phyloP scores from a whole-genome alignment of 2,888 invertebrate genomes.

The Arrhopalites spinosus region DNA sequence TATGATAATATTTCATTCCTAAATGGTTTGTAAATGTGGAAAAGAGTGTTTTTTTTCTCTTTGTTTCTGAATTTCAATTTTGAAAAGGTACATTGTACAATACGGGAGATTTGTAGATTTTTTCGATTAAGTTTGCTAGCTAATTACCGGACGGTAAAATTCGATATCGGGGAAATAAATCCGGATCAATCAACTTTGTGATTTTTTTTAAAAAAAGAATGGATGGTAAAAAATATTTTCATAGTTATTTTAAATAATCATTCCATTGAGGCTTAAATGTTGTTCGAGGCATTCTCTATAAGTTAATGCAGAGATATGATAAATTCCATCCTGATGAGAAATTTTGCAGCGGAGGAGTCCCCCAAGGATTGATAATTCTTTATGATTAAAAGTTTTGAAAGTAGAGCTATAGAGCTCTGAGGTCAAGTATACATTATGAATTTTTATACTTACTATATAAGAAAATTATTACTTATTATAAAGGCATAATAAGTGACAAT shows the following conservation, averaged over 20 bases:
- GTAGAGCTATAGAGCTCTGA: too few relatives aligned
- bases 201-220: background rate
- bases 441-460: too few relatives aligned
- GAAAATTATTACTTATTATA: too few relatives aligned
- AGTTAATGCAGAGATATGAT: background rate
- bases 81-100: background rate
- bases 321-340: background rate
- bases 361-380: too few relatives aligned
- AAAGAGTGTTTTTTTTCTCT: background rate
- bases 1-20: background rate
- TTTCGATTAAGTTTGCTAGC: too few relatives aligned
- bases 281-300: background rate
- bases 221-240: background rate
- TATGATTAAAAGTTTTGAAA: too few relatives aligned
- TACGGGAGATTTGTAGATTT: background rate
- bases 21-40: background rate
- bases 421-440: too few relatives aligned
- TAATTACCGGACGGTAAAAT: too few relatives aligned
- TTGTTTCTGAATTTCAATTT: background rate
- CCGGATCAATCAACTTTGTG: too few relatives aligned
- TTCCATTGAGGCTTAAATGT: background rate
- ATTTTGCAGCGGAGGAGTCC: too few relatives aligned
- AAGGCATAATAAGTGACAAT: too few relatives aligned
- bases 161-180: too few relatives aligned
- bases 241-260: background rate